Conservation (phyloP, 2,888 invertebrate genomes). For the Drosophila setosimentum region DNA sequence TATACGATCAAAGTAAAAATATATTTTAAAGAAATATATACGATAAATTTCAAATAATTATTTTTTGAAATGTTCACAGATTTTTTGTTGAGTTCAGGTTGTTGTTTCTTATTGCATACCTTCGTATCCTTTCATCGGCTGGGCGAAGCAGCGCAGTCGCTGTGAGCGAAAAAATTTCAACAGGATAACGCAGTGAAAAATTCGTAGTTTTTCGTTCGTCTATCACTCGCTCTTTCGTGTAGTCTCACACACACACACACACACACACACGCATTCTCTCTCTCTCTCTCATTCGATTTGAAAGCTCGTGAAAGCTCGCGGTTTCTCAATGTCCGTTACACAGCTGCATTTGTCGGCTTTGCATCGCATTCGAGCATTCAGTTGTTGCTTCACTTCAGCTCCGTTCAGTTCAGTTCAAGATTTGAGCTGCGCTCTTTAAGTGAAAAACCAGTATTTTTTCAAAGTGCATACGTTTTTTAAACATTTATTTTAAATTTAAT, state of each 20-base stretch:
- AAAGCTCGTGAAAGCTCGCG: constrained; percentile 52
- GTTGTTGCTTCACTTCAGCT: constrained; percentile 79
- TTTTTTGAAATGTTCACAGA: not conserved
- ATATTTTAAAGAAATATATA: not conserved
- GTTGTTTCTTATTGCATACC: not conserved
- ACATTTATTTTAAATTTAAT: constrained; percentile 3
- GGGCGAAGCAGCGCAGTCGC: constrained; percentile 56
- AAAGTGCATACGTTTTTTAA: constrained; percentile 12
- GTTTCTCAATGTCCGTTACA: constrained; percentile 29
- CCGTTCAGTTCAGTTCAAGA: constrained; percentile 58
- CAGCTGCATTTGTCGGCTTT: constrained; percentile 62
- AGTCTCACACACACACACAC: not conserved
- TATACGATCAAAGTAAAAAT: not conserved
- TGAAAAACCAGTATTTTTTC: constrained; percentile 16
- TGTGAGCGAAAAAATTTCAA: constrained; percentile 43
- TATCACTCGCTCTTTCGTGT: not conserved
- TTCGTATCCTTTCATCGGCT: not conserved
- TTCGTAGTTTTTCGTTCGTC: constrained; percentile 23
- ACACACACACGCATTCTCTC: not conserved
- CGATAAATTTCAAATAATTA: not conserved
- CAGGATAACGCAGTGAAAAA: constrained; percentile 30
- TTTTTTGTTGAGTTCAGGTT: constrained; percentile 1
- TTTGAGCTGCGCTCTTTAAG: constrained; percentile 26
- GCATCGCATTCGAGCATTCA: constrained; percentile 51
- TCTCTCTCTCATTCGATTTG: constrained; percentile 35